phyloP scores from a whole-genome alignment of 2,113 vertebrate species.

The Chiloscyllium plagiosum region DNA sequence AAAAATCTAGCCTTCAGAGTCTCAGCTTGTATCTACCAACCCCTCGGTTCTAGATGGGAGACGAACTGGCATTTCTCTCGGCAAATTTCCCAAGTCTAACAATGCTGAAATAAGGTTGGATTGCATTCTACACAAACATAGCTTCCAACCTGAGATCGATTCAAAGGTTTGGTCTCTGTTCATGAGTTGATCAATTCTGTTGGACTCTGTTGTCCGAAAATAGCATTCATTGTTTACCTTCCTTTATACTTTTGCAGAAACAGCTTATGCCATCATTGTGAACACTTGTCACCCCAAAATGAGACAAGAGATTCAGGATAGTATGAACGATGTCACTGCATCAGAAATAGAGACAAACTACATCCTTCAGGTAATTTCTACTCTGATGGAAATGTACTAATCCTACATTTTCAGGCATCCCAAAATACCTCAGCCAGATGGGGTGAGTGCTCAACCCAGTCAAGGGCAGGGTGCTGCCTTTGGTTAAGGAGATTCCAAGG shows the following conservation, averaged over 20 bases:
- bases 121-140: background rate
- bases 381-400: background rate
- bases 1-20: background rate
- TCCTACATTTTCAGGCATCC: background rate
- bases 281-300: slow-evolving; percentile 59
- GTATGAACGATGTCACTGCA: slow-evolving; percentile 55
- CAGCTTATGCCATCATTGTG: slow-evolving; percentile 54
- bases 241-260: slow-evolving; percentile 45
- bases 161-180: background rate
- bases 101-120: background rate
- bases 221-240: background rate
- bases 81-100: background rate
- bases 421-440: background rate
- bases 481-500: too few species aligned
- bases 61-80: background rate
- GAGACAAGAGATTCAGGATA: slow-evolving; percentile 51
- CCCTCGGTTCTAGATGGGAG: background rate
- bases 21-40: background rate
- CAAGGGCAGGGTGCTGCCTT: too few species aligned
- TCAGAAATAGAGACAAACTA: slow-evolving; percentile 57
- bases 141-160: background rate
- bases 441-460: too few species aligned
- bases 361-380: slow-evolving; percentile 50
- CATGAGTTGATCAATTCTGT: background rate
- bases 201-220: background rate